phyloP scores from a whole-genome alignment of 1,140 invertebrate genomes.

The Asobara japonica region DNA sequence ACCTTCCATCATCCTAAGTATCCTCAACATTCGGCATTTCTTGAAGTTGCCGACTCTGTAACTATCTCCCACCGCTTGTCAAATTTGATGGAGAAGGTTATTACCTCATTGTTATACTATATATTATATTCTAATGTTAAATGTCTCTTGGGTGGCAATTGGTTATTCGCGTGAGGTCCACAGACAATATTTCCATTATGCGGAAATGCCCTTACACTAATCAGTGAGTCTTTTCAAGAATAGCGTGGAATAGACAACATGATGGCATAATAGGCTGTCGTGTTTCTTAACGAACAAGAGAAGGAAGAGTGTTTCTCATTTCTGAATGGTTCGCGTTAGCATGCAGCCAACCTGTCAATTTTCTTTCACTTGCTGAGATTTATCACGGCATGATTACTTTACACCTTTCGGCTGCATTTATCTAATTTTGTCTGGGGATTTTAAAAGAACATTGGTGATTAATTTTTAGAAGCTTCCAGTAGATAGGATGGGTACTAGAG shows the following conservation, averaged over 20 bases:
- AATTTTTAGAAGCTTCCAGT: not conserved
- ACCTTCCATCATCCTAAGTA: not conserved
- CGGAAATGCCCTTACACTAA: no score
- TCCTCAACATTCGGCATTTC: not conserved
- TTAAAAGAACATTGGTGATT: not conserved
- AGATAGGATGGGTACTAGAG: no score
- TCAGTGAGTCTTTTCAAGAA: no score
- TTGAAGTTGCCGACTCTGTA: constrained; percentile 1
- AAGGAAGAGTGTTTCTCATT: no score
- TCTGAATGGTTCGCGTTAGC: no score
- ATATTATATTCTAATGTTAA: not conserved
- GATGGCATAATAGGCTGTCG: no score
- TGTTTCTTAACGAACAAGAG: no score
- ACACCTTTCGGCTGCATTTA: not conserved
- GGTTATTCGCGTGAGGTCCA: constrained; percentile 7
- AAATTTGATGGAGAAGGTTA: constrained; percentile 27
- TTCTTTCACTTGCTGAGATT: no score
- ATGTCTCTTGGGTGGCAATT: not conserved
- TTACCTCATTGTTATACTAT: not conserved
- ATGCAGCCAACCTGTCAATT: not conserved
- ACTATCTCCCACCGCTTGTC: constrained; percentile 26
- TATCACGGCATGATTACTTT: not conserved
- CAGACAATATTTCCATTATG: no score
- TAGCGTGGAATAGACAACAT: no score
- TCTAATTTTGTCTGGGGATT: no score